Evolutionary conservation across 1,140 invertebrate species (phyloP), one percentile per base, ranked within the genome.

Genomic region (Solenopsis invicta): DNA sequence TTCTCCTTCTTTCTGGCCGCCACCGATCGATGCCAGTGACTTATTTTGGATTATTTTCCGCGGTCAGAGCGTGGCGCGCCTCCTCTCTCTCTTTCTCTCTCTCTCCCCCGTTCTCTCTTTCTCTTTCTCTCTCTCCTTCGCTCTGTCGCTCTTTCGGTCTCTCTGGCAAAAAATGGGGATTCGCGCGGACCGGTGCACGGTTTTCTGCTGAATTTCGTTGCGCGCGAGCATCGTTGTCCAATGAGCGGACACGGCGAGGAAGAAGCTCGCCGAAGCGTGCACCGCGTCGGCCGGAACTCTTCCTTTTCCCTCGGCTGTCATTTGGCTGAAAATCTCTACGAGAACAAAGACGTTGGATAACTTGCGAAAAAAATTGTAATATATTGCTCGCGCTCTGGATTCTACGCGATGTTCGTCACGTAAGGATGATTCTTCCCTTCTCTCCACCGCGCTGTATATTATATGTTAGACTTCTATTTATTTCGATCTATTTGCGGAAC

Each of bases 21-120:
- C 85, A 37, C 88, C 90, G 90, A 93, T 93, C 93, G 92, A 93
- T 93, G 92, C 77, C 87, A 78, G 48, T 88, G 89, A 93, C 89
- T 93, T 93, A 93, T 93, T 93, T 93, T 92, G 91, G 92, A 93
- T 93, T 92, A 93, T 93, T 93, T 90, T 91, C 86, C 85, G 64
- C 82, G 88, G 77, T 69, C 76, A 74, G 89, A 86, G 76, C 67
- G 89, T 86, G 86, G 81, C 80, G 78, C 77, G 45, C 62, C 48
- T 54, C 48, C 29, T 78, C 50, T 50, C 69, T 50, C 21, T 34
- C 24, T 71, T 8, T 18, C 21, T 52, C 24, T 18, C 24, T 29
- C 54, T 18, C 13, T 61, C n/a, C n/a, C n/a, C n/a, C n/a, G n/a
- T n/a, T n/a, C 4, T 29, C n/a, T 56, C 41, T 29, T 10, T 64